Base-by-base conservation (phyloP, 2,113 vertebrate genomes). In the Blennius ocellaris region DNA sequence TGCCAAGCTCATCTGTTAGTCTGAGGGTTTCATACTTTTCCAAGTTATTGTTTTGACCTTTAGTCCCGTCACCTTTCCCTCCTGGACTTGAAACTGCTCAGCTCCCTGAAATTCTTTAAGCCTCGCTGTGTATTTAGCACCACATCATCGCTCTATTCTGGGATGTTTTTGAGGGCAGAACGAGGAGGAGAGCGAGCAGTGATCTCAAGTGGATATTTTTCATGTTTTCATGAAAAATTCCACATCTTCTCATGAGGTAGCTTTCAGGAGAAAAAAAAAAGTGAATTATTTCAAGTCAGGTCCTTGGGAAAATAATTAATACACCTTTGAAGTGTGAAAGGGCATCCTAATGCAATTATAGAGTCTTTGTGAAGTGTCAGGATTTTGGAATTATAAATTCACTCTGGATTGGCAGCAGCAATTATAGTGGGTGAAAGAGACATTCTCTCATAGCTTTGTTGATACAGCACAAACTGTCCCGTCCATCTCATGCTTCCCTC, bases 141-240 rank as follows among this genome's bases (percentile, higher is more conserved):
- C 78, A 71, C 86, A 84, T 85, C 83, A 85, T 68, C 56, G 52
- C 54, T 69, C 72, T 91, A 86, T 91, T 90, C 71, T 78, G 73
- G 74, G 83, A 77, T 76, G 73, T 81, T 88, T 68, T 82, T 77
- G 65, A 73, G 76, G 21, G 71, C 50, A 76, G 74, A 54, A 78
- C 65, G 48, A 21, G 67, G 57, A 61, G 21, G 38, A 61, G 73
- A 76, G 45, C 21, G 21, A 47, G 50, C n/a, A 5, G 39, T 59
- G 79, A 85, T 84, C 85, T 80, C 74, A 72, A 74, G 86, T 88
- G 93, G 86, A 7, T 30, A 84, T 95, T 95, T 89, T 94, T 95
- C 84, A 82, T 94, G 93, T 95, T 96, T 97, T 96, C 95, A 86
- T 96, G 95, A 94, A 96, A 96, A 96, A 98, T 97, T 96, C 93